Evolutionary conservation across 2,113 vertebrate species (phyloP).

Genomic region (Sebastes fasciatus): DNA sequence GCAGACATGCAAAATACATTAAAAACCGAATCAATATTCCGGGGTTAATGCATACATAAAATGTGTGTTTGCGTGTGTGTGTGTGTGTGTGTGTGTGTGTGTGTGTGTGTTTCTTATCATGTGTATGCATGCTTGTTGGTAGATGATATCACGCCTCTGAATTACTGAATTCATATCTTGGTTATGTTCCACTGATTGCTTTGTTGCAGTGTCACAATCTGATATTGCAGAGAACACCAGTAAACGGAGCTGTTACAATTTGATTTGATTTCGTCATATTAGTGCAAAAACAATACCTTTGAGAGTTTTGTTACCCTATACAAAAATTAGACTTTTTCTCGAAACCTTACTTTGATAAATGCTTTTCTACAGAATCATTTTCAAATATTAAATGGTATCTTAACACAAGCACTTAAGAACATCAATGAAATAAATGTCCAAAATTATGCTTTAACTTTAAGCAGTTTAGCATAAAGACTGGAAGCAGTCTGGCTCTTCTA

Average conservation of each 20-base stretch:
- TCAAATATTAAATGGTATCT: background rate
- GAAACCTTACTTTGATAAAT: no score
- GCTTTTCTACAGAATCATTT: background rate
- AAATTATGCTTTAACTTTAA: background rate
- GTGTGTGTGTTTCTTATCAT: background rate
- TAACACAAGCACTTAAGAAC: no score
- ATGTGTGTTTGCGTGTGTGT: background rate
- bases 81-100: background rate
- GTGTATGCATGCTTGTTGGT: background rate
- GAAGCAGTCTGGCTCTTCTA: background rate
- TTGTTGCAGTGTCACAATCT: slow-evolving; percentile 1
- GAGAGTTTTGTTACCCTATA: no score
- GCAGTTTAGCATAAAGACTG: no score
- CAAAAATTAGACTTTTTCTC: no score
- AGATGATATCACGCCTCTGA: background rate
- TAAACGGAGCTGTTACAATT: background rate
- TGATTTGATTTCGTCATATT: background rate
- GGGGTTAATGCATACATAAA: background rate
- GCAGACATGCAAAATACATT: background rate
- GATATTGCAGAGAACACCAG: slow-evolving; percentile 1
- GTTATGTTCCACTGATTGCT: background rate
- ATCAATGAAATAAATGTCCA: no score
- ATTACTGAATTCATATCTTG: background rate
- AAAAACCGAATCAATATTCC: background rate
- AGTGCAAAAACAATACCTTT: background rate